These are phyloP conservation scores for Colinus virginianus DNA, from an alignment of 2,113 vertebrate genomes.

Conservation along the genomic window DNA sequence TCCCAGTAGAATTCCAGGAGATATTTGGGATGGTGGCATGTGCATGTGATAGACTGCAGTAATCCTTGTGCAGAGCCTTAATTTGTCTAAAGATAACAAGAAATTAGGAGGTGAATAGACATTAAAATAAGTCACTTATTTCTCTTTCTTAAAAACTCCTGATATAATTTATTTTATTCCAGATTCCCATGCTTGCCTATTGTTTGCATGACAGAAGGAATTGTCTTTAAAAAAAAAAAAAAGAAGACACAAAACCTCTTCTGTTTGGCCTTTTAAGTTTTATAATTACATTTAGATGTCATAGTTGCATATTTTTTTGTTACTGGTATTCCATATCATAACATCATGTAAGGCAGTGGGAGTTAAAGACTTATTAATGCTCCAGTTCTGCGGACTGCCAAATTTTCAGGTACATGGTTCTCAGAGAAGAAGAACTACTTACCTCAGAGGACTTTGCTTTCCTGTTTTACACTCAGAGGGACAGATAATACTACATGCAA, in stretches of 20 bases:
- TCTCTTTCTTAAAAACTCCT: background rate
- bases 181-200: background rate
- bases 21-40: accelerated
- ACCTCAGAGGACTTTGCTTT: no score
- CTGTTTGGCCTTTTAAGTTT: background rate
- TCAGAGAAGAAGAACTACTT: no score
- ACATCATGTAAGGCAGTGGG: no score
- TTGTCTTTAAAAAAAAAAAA: no score
- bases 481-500: no score
- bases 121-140: background rate
- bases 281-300: background rate
- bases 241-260: background rate
- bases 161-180: background rate
- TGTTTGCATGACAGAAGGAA: background rate
- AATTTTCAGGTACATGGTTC: no score
- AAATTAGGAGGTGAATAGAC: background rate
- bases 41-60: background rate
- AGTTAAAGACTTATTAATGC: no score
- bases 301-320: no score
- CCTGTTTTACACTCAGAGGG: no score
- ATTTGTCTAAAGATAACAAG: background rate
- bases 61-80: background rate
- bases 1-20: background rate
- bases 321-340: no score
- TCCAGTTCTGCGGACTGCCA: no score